phyloP scores from a whole-genome alignment of 2,797 vertebrate genomes.

The Octomys mimax region DNA sequence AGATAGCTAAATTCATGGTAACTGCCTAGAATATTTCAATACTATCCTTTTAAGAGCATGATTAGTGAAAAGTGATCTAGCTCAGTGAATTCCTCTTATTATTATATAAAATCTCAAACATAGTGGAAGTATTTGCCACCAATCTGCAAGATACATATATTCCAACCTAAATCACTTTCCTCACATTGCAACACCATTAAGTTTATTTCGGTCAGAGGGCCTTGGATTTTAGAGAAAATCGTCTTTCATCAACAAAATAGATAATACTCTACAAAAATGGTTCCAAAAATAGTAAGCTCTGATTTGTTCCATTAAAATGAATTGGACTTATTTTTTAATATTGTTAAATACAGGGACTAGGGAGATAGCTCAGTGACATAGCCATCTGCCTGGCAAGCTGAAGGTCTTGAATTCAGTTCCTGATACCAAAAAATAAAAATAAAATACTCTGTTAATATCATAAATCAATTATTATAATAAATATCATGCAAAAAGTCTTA shows the following conservation, averaged over 20 bases:
- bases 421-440: too few species aligned
- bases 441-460: not conserved
- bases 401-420: too few species aligned
- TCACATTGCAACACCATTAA: conserved; percentile 58
- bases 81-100: conserved; percentile 68
- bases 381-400: too few species aligned
- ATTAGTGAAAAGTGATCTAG: conserved; percentile 66
- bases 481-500: not conserved
- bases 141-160: not conserved
- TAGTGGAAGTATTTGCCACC: conserved; percentile 12
- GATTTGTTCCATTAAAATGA: not conserved
- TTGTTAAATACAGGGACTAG: not conserved
- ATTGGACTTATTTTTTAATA: conserved; percentile 12
- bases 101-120: conserved; percentile 56
- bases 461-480: conserved; percentile 10
- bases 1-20: conserved; percentile 54
- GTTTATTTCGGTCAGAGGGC: conserved; percentile 45
- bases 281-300: not conserved
- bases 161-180: conserved; percentile 40
- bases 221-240: conserved; percentile 2
- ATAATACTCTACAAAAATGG: not conserved
- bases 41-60: conserved; percentile 67
- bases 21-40: conserved; percentile 66
- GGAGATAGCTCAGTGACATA: too few species aligned
- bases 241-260: not conserved